Percentiles rank a stretch among this genome's conserved stretches.
phyloP scores from a whole-genome alignment of 1,140 invertebrate species.

The Lepidurus apus region DNA sequence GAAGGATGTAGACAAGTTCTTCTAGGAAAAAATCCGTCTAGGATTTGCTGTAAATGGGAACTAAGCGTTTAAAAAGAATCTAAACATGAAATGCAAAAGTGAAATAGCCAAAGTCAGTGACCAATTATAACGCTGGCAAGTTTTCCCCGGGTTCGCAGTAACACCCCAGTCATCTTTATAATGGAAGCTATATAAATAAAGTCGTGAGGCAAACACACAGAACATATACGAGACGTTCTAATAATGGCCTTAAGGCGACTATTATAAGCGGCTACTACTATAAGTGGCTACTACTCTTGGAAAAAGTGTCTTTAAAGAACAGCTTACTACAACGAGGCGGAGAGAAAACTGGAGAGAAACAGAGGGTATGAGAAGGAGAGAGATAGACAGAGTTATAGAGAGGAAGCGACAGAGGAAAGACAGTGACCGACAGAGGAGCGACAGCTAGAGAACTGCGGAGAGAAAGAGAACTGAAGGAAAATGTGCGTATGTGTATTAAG shows the following conservation, averaged over 20 bases:
- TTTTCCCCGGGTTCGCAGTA: not conserved
- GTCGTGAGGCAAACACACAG: slow-evolving; percentile 2
- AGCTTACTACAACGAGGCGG: not conserved
- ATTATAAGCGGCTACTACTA: not conserved
- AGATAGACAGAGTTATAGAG: too few relatives aligned
- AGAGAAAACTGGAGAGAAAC: too few relatives aligned
- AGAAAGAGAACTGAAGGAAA: too few relatives aligned
- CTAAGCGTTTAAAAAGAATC: not conserved
- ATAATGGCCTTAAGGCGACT: not conserved
- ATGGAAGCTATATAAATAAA: slow-evolving; percentile 20
- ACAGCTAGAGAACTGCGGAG: too few relatives aligned
- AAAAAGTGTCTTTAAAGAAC: not conserved
- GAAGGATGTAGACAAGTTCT: too few relatives aligned
- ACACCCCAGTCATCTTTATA: not conserved
- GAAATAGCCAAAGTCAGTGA: slow-evolving; percentile 10
- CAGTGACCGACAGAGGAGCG: too few relatives aligned
- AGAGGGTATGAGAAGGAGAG: too few relatives aligned
- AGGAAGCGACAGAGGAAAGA: too few relatives aligned
- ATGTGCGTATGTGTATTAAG: too few relatives aligned
- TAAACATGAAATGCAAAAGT: not conserved
- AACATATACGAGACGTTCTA: not conserved
- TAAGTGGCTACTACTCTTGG: too few relatives aligned
- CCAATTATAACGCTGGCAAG: not conserved
- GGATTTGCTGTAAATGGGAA: too few relatives aligned
- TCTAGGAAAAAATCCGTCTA: too few relatives aligned